A percentile compares a stretch with the other conserved stretches of the same genome.
phyloP scores from a whole-genome alignment of 2,113 vertebrate genomes.

The Osmerus eperlanus region DNA sequence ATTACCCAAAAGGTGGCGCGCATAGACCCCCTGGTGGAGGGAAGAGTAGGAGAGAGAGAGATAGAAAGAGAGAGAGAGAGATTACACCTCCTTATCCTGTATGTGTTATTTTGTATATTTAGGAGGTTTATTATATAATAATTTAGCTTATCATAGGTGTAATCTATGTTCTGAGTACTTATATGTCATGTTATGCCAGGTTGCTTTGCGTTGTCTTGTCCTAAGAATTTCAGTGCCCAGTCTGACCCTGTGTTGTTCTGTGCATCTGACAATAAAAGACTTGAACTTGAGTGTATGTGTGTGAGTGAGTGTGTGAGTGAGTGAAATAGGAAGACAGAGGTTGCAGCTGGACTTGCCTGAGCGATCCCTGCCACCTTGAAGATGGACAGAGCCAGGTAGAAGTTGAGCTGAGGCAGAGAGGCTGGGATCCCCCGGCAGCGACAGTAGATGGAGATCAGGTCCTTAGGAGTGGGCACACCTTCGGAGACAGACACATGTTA shows the following conservation, averaged over 20 bases:
- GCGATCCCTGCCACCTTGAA: slow-evolving; percentile 89
- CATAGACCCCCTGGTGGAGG: slow-evolving; percentile 78
- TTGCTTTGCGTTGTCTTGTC: too few species aligned
- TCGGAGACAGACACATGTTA: slow-evolving; percentile 1
- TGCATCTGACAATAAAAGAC: too few species aligned
- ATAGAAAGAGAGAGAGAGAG: neutral
- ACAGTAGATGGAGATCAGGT: slow-evolving; percentile 81
- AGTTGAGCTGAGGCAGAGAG: slow-evolving; percentile 76
- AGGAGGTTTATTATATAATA: too few species aligned
- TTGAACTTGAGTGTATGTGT: neutral
- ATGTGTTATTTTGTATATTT: too few species aligned
- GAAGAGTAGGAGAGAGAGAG: neutral
- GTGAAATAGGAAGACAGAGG: neutral
- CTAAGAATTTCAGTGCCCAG: too few species aligned
- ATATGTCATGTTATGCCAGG: too few species aligned
- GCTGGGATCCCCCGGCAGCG: slow-evolving; percentile 65
- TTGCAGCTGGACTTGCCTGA: slow-evolving; percentile 72
- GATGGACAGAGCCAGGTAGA: slow-evolving; percentile 83
- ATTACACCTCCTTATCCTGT: too few species aligned
- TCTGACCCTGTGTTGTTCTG: too few species aligned
- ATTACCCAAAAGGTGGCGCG: slow-evolving; percentile 83
- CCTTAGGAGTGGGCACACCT: slow-evolving; percentile 79
- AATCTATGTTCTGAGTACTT: too few species aligned
- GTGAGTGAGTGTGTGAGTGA: neutral
- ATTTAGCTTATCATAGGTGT: too few species aligned